These are phyloP conservation scores for Trachelus iudaicus DNA, from an alignment of 2,888 invertebrate species.

Conservation along the genomic window DNA sequence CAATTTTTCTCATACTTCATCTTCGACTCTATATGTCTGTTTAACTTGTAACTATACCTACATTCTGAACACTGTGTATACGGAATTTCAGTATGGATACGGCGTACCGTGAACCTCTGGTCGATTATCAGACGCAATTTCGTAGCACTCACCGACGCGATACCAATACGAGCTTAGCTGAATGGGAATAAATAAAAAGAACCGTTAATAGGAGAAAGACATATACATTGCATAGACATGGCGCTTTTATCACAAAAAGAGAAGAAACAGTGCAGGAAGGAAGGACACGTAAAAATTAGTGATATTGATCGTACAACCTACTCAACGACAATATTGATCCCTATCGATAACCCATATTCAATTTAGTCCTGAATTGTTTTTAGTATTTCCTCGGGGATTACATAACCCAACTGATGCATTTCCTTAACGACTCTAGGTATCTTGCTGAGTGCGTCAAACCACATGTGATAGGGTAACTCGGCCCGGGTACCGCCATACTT, in stretches of 20 bases:
- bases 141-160: background rate
- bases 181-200: background rate
- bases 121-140: background rate
- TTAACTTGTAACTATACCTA: background rate
- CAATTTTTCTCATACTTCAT: background rate
- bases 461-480: slow-evolving; percentile 79
- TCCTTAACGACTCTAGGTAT: slow-evolving; percentile 73
- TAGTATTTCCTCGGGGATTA: slow-evolving; percentile 62
- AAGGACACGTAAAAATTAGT: background rate
- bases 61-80: background rate
- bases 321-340: background rate
- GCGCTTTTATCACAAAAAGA: background rate
- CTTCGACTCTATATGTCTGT: background rate
- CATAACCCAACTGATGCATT: slow-evolving; percentile 73
- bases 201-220: background rate
- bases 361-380: slow-evolving; percentile 17
- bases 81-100: background rate
- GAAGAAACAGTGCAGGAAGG: background rate
- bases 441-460: slow-evolving; percentile 75
- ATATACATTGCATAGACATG: background rate
- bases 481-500: slow-evolving; percentile 77
- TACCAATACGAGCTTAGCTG: background rate
- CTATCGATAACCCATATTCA: background rate
- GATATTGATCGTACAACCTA: background rate
- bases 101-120: background rate